Evolutionary conservation across 1,140 invertebrate genomes (phyloP), one percentile per base, ranked within the genome.

Genomic region (Latrodectus geometricus): DNA sequence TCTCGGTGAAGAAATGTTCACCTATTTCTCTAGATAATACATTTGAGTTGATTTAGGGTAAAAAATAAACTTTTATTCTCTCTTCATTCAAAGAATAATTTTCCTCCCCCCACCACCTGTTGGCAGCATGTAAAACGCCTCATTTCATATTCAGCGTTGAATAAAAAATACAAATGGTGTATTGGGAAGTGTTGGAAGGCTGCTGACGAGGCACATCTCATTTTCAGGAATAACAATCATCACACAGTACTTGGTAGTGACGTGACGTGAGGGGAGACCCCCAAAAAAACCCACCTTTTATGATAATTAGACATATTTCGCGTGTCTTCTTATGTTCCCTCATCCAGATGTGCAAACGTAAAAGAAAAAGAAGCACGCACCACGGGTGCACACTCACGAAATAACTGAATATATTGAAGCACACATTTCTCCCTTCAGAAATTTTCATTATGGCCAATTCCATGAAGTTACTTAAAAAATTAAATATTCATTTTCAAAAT

Each of bases 271-370:
- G 23, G 50, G 11, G 50, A 21, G 35, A 35, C 35, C 21, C 9
- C 50, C 17, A 74, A 65, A 52, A 65, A 66, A 69, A 76, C n/a
- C 61, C 75, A 74, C 75, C 81, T 74, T 75, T 84, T 84, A 84
- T 84, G 72, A 84, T 84, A 84, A 84, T 84, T 74, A 74, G 61
- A 52, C 72, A 20, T 61, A 72, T 76, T 72, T 74, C 61, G 81
- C 56, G 81, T 76, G 73, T 75, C n/a, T 54, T 50, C 80, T 72
- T 73, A 23, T 35, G 52, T 21, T 73, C 52, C 9, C 17, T 20
- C 65, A 20, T 61, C 54, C 11, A 61, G 11, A 17, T 8, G 54
- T 61, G 54, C 35, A 61, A 17, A 8, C 17, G 54, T 61, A 70
- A 35, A 35, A 12, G 17, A 73, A 21, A 81, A 72, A 81, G 49